A percentile compares a stretch with the other conserved stretches of the same genome.
Evolutionary conservation across 2,113 vertebrate genomes (phyloP).

Genomic region (Todiramphus chloris): DNA sequence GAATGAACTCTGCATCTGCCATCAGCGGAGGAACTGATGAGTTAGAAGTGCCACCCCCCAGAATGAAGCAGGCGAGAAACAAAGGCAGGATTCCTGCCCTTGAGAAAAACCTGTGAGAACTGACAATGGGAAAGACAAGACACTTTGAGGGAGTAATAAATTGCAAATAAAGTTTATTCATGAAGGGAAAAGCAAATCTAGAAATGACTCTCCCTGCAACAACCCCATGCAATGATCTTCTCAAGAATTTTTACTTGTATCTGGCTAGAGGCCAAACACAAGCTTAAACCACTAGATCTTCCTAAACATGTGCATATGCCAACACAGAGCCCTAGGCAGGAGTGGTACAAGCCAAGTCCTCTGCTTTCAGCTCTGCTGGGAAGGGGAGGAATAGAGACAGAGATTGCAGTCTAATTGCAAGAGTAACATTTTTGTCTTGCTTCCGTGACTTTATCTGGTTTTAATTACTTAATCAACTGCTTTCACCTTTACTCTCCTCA

Average conservation of each 20-base stretch:
- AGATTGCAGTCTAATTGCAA: background rate
- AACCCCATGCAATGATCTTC: background rate
- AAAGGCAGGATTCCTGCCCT: background rate
- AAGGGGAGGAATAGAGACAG: background rate
- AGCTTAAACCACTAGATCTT: conserved; percentile 24
- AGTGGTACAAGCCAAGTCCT: conserved; percentile 3
- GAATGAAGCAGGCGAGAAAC: background rate
- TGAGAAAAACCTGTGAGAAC: background rate
- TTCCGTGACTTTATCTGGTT: background rate
- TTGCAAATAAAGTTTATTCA: background rate
- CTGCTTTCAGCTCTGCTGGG: conserved; percentile 1
- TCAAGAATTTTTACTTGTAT: background rate
- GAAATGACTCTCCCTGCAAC: background rate
- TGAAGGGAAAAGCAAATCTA: background rate
- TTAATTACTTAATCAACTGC: background rate
- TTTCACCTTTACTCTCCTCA: background rate
- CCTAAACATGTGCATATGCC: background rate
- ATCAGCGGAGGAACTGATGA: background rate
- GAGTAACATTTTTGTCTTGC: background rate
- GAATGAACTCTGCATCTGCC: background rate
- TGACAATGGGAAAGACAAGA: background rate
- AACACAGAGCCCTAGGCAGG: conserved; percentile 43
- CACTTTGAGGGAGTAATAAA: background rate
- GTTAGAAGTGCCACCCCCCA: background rate
- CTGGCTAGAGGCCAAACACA: conserved; percentile 35